These are phyloP conservation scores for Stercorarius parasiticus DNA, from an alignment of 2,113 vertebrate species.

Conservation along the genomic window DNA sequence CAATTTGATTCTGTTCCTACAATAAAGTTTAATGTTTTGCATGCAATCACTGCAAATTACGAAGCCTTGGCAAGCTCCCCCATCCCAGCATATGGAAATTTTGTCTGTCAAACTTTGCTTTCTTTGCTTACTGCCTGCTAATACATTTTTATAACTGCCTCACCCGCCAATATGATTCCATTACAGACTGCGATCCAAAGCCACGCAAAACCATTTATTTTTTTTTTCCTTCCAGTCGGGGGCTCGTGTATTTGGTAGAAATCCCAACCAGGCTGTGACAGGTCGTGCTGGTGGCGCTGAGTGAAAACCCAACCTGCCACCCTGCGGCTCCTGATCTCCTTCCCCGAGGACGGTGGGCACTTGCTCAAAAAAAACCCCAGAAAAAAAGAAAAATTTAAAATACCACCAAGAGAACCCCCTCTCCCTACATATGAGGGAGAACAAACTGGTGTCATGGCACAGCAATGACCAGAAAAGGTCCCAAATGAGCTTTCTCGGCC, in stretches of 20 bases:
- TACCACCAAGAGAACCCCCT: background rate
- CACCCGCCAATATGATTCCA: background rate
- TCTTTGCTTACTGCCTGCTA: conserved; percentile 45
- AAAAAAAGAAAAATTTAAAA: fast-evolving
- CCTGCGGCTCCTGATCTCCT: background rate
- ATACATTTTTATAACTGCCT: conserved; percentile 31
- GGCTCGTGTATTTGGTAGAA: background rate
- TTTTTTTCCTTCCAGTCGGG: background rate
- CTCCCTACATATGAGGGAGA: fast-evolving
- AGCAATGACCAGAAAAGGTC: background rate
- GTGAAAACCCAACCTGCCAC: background rate
- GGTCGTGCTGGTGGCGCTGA: background rate
- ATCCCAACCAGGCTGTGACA: background rate
- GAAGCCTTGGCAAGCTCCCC: conserved; percentile 54
- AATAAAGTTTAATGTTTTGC: conserved; percentile 61
- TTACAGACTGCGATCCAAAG: background rate
- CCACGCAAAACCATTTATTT: background rate
- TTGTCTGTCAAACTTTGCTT: conserved; percentile 52
- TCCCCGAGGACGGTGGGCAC: background rate
- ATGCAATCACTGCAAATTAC: conserved; percentile 49
- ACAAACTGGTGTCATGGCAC: background rate
- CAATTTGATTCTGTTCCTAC: conserved; percentile 63
- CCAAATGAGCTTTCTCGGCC: fast-evolving
- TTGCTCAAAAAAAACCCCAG: background rate
- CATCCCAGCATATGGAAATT: conserved; percentile 29